Percentiles rank a stretch among this genome's conserved stretches.
Evolutionary conservation across 2,797 vertebrate species (phyloP).

Genomic region (Enteromius treurensis): DNA sequence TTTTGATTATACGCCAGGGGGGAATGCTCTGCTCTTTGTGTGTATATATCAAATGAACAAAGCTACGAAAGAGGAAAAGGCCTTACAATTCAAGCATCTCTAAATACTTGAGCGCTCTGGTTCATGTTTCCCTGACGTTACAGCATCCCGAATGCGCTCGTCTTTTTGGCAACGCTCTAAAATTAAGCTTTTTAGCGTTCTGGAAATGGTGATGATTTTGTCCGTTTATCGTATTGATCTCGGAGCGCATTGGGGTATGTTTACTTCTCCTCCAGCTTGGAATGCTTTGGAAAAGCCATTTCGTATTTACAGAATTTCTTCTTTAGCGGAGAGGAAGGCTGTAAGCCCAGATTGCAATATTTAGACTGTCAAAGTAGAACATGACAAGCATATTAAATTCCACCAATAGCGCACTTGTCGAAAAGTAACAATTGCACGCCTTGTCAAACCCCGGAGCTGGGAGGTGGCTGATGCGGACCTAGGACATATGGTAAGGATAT

Average conservation of each 20-base stretch:
- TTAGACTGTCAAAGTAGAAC: conserved; percentile 75
- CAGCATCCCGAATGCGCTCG: conserved; percentile 44
- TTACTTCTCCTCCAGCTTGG: conserved; percentile 72
- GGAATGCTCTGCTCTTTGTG: conserved; percentile 22
- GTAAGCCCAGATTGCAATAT: conserved; percentile 75
- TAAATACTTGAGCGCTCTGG: conserved; percentile 60
- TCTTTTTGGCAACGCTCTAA: conserved; percentile 46
- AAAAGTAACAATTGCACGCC: conserved; percentile 60
- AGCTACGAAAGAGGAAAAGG: conserved; percentile 24
- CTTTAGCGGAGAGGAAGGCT: conserved; percentile 49
- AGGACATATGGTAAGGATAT: conserved; percentile 55
- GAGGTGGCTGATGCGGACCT: conserved; percentile 54
- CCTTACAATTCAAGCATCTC: conserved; percentile 37
- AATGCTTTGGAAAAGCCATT: conserved; percentile 67
- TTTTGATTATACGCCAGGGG: conserved; percentile 34
- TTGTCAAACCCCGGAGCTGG: conserved; percentile 52
- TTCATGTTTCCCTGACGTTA: conserved; percentile 61
- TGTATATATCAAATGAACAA: conserved; percentile 40
- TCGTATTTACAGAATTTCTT: conserved; percentile 69
- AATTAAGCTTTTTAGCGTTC: conserved; percentile 61
- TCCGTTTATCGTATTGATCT: conserved; percentile 73
- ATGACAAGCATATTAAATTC: conserved; percentile 70
- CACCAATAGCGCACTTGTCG: conserved; percentile 51
- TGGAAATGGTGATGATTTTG: conserved; percentile 72
- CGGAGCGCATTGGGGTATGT: conserved; percentile 65